Evolutionary conservation across 2,797 vertebrate species (phyloP).

Genomic region (Prionace glauca): DNA sequence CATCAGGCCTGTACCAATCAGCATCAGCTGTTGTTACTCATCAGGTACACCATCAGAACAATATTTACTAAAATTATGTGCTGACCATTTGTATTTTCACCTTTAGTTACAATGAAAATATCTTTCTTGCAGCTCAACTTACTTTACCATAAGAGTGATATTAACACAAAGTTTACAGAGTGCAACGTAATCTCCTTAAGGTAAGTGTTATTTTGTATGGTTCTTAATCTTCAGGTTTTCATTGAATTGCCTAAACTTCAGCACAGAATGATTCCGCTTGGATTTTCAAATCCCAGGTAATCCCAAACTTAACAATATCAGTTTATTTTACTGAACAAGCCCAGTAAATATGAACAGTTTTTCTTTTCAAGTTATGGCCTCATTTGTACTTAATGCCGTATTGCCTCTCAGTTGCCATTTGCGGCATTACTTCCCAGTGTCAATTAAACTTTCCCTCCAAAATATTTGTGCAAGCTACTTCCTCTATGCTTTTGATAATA

Average conservation of each 20-base stretch:
- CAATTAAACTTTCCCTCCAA: too few relatives aligned
- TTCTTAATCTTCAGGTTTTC: not conserved
- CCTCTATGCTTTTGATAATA: too few relatives aligned
- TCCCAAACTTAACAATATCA: not conserved
- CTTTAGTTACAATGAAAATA: not conserved
- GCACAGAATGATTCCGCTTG: not conserved
- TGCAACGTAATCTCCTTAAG: not conserved
- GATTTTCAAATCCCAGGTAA: not conserved
- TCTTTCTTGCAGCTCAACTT: not conserved
- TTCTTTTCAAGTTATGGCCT: not conserved
- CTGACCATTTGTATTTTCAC: not conserved
- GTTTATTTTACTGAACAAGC: too few relatives aligned
- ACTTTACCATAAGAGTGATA: not conserved
- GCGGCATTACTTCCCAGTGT: not conserved
- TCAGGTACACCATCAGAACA: not conserved
- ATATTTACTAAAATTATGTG: not conserved
- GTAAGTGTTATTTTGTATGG: not conserved
- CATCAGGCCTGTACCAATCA: not conserved
- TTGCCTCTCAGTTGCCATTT: not conserved
- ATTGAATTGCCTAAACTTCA: not conserved
- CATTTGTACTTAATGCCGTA: not conserved
- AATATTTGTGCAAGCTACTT: too few relatives aligned
- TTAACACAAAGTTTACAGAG: not conserved
- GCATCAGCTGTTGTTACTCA: not conserved
- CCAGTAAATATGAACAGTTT: not conserved